Evolutionary conservation across 2,113 vertebrate species (phyloP).

Genomic region (Dendropsophus ebraccatus): DNA sequence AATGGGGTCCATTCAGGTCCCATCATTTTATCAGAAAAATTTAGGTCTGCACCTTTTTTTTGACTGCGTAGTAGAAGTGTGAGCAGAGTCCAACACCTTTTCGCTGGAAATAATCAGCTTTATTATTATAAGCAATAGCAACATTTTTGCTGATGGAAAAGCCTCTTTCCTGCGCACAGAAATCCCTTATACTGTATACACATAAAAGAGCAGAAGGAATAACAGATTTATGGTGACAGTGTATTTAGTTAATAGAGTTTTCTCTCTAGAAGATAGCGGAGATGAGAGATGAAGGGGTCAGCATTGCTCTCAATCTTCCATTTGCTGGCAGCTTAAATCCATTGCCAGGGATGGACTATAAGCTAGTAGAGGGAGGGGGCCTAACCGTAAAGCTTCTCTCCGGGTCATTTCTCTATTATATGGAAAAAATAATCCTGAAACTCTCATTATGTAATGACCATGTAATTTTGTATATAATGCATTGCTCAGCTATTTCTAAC

Average conservation of each 20-base stretch:
- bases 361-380: not conserved
- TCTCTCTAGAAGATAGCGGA: not conserved
- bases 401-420: not conserved
- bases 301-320: not conserved
- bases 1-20: too few species aligned
- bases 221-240: not conserved
- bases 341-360: not conserved
- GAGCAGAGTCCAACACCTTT: too few species aligned
- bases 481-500: not conserved
- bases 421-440: not conserved
- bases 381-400: not conserved
- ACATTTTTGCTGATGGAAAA: too few species aligned
- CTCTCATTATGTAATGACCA: not conserved
- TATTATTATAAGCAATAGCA: too few species aligned
- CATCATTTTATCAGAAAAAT: too few species aligned
- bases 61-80: too few species aligned
- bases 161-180: not conserved
- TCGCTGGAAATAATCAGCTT: too few species aligned
- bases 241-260: not conserved
- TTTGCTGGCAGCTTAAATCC: not conserved
- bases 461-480: not conserved
- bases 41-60: too few species aligned
- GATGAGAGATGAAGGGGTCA: not conserved
- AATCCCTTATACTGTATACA: not conserved
- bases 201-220: not conserved